Percentiles rank a stretch among this genome's conserved stretches.
Evolutionary conservation across 2,797 vertebrate genomes (phyloP).

Genomic region (Enteromius radiatus): DNA sequence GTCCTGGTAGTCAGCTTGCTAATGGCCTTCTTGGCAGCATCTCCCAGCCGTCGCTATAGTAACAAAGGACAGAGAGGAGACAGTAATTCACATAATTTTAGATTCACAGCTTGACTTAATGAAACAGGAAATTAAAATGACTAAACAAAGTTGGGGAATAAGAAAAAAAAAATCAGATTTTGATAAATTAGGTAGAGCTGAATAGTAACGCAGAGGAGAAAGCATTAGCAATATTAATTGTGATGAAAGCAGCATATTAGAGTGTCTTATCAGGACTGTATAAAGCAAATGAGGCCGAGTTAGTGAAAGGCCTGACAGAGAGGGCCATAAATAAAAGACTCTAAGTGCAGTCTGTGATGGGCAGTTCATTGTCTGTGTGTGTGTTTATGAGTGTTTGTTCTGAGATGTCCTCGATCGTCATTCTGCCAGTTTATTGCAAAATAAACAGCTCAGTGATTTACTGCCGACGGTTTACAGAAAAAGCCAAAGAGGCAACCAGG

Average conservation of each 20-base stretch:
- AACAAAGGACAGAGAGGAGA: conserved; percentile 60
- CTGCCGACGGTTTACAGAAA: conserved; percentile 25
- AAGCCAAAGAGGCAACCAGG: conserved; percentile 15
- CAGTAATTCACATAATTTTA: conserved; percentile 28
- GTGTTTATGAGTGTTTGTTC: conserved; percentile 47
- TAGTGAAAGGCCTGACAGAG: conserved; percentile 20
- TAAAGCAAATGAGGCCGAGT: conserved; percentile 12
- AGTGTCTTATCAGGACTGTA: conserved; percentile 1
- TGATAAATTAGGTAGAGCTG: not conserved
- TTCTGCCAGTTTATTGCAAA: conserved; percentile 40
- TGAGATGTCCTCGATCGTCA: conserved; percentile 27
- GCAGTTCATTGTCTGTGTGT: conserved; percentile 20
- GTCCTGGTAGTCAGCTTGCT: conserved; percentile 95
- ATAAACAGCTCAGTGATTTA: conserved; percentile 48
- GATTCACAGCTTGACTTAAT: conserved; percentile 14
- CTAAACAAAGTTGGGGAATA: not conserved
- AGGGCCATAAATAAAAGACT: conserved; percentile 23
- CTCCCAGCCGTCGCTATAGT: conserved; percentile 91
- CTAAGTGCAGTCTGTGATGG: conserved; percentile 12
- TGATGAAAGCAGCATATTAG: conserved; percentile 10
- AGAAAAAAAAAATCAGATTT: conserved; percentile 13
- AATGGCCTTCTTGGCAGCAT: conserved; percentile 96
- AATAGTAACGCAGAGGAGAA: not conserved
- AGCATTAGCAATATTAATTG: conserved; percentile 20
- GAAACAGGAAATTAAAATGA: conserved; percentile 27